Evolutionary conservation across 2,797 vertebrate species (phyloP), one percentile per base, ranked within the genome.

Genomic region (Sebastes dallii): DNA sequence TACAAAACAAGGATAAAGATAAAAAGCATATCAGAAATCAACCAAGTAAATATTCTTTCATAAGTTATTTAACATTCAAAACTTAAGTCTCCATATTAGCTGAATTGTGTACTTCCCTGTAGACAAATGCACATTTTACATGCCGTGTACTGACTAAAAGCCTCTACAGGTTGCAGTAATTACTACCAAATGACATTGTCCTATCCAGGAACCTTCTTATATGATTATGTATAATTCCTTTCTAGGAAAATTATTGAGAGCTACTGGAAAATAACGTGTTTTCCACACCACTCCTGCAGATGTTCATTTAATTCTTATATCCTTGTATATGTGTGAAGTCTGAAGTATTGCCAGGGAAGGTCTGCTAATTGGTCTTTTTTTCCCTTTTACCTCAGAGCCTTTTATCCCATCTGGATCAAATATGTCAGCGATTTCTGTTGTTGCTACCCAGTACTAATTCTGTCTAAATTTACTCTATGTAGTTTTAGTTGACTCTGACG

Each of bases 401-500:
- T 78, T 55, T 6, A 64, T 60, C n/a, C 24, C 50, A 60, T 74
- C 67, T 75, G 76, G 36, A 77, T 36, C 16, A 75, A 74, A 78
- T 34, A 36, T 14, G 24, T 29, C 30, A 16, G 10, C 8, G 13
- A 3, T 22, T 66, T 39, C 39, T 72, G 59, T 25, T 22, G 24
- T 34, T 60, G 14, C 22, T 54, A 12, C 27, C 22, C 25, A 52
- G n/a, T 12, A 16, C 18, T n/a, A 59, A 61, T 64, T 58, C 46
- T 42, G 66, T 11, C 18, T 50, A 36, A 80, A 78, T 72, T 68
- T 56, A 32, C 46, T 56, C 56, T 27, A 46, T 75, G 46, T 82
- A 32, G 54, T 80, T 89, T 77, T 61, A 81, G 58, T 86, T 73
- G 42, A 81, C 77, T 77, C 46, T 10, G 22, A 70, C 36, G 64